Percentiles rank a stretch among this genome's conserved stretches.
Evolutionary conservation across 2,888 invertebrate genomes (phyloP).

Genomic region (Drosophila stalkeri): DNA sequence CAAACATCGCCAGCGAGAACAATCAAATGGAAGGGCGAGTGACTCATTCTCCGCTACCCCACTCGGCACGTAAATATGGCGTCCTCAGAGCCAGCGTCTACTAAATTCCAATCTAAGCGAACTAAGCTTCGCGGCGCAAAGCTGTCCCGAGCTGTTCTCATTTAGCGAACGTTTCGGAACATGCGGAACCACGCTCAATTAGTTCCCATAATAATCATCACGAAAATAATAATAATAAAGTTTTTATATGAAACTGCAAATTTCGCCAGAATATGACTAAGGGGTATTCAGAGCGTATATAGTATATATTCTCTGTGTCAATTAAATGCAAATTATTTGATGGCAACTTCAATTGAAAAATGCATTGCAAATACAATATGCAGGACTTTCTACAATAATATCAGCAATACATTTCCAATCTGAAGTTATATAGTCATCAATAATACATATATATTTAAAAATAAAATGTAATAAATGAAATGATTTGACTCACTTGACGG

Average conservation of each 20-base stretch:
- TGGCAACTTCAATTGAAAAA: not conserved
- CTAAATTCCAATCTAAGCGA: not conserved
- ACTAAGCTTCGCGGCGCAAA: not conserved
- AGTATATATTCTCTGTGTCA: not conserved
- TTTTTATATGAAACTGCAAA: constrained; percentile 29
- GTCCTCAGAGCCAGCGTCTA: not conserved
- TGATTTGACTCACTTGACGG: too few species aligned
- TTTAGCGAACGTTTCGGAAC: constrained; percentile 5
- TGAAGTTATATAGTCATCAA: too few species aligned
- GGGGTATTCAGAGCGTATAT: not conserved
- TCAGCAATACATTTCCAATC: not conserved
- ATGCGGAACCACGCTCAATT: constrained; percentile 47
- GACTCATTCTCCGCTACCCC: constrained; percentile 27
- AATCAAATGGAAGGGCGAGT: constrained; percentile 30
- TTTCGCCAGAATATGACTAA: constrained; percentile 31
- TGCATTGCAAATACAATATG: not conserved
- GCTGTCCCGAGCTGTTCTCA: constrained; percentile 6
- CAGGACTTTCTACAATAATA: not conserved
- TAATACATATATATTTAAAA: too few species aligned
- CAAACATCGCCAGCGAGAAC: constrained; percentile 19
- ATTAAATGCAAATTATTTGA: constrained; percentile 1
- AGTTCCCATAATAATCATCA: constrained; percentile 16
- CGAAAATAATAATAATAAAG: constrained; percentile 17
- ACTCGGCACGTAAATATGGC: not conserved
- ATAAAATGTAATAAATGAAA: too few species aligned